A percentile compares a stretch with the other conserved stretches of the same genome.
These are phyloP conservation scores for Micrasema minimum DNA, from an alignment of 1,140 invertebrate genomes.

Conservation along the genomic window DNA sequence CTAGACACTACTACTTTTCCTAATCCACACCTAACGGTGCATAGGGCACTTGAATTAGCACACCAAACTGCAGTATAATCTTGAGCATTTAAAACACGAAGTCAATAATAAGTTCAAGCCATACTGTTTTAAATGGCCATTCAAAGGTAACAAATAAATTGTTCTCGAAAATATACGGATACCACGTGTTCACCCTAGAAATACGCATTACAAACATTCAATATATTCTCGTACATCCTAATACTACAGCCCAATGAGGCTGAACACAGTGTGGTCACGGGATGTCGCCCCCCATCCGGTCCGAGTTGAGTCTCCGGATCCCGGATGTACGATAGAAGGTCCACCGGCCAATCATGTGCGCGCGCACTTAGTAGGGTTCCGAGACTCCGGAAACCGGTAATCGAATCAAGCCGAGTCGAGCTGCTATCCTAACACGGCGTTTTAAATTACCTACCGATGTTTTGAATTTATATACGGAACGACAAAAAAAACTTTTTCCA, in stretches of 20 bases:
- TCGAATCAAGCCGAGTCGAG: constrained; percentile 52
- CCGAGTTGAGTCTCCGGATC: constrained; percentile 24
- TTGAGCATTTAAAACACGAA: too few relatives aligned
- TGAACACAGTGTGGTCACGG: constrained; percentile 36
- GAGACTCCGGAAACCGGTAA: constrained; percentile 51
- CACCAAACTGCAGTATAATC: too few relatives aligned
- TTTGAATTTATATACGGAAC: not conserved
- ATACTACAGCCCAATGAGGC: constrained; percentile 37
- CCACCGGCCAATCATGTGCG: constrained; percentile 29
- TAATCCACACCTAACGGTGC: too few relatives aligned
- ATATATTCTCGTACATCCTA: constrained; percentile 3
- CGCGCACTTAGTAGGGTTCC: constrained; percentile 5
- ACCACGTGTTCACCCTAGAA: too few relatives aligned
- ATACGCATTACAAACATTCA: too few relatives aligned
- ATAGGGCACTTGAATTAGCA: too few relatives aligned
- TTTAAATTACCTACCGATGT: constrained; percentile 40
- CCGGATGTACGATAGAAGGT: constrained; percentile 37
- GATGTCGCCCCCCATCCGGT: constrained; percentile 43
- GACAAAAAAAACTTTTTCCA: not conserved
- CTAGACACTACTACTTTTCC: too few relatives aligned
- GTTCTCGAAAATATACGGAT: too few relatives aligned
- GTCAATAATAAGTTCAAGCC: too few relatives aligned
- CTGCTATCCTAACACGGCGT: constrained; percentile 50
- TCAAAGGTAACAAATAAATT: too few relatives aligned
- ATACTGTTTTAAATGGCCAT: too few relatives aligned